Conservation (phyloP, 2,888 invertebrate species). For the Pollenia amentaria region DNA sequence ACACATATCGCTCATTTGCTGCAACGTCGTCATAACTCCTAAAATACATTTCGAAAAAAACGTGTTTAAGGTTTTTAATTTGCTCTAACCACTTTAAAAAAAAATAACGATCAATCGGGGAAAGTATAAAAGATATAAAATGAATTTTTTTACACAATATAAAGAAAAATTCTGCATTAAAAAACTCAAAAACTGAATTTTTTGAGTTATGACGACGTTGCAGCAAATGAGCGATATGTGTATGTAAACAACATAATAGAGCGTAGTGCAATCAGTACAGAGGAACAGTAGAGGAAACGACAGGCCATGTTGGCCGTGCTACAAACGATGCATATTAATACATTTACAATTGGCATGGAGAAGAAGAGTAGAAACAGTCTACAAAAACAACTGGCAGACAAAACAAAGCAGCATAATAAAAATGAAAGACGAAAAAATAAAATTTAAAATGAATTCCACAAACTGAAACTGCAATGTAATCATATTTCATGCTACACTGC, state of each 20-base stretch:
- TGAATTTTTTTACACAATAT: too few species aligned
- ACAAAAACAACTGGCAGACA: constrained; percentile 59
- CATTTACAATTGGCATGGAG: constrained; percentile 66
- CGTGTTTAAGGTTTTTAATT: too few species aligned
- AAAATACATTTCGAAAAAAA: too few species aligned
- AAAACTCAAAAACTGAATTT: too few species aligned
- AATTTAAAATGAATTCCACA: constrained; percentile 60
- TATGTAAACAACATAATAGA: constrained; percentile 37
- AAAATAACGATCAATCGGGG: too few species aligned
- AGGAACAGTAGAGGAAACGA: neutral
- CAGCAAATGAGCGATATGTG: neutral
- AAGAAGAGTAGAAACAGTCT: constrained; percentile 1
- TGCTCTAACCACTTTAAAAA: too few species aligned
- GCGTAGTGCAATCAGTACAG: constrained; percentile 10
- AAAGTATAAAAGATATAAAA: too few species aligned
- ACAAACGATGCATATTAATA: constrained; percentile 74
- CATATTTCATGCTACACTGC: constrained; percentile 75
- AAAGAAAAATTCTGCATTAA: too few species aligned
- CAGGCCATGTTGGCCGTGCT: constrained; percentile 59
- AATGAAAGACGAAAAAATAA: constrained; percentile 25
- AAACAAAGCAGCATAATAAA: constrained; percentile 45
- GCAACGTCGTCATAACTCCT: too few species aligned
- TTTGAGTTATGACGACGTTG: too few species aligned
- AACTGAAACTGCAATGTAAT: constrained; percentile 74
- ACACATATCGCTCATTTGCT: too few species aligned